Conservation (phyloP, 2,797 vertebrate genomes). For the Fringilla coelebs region DNA sequence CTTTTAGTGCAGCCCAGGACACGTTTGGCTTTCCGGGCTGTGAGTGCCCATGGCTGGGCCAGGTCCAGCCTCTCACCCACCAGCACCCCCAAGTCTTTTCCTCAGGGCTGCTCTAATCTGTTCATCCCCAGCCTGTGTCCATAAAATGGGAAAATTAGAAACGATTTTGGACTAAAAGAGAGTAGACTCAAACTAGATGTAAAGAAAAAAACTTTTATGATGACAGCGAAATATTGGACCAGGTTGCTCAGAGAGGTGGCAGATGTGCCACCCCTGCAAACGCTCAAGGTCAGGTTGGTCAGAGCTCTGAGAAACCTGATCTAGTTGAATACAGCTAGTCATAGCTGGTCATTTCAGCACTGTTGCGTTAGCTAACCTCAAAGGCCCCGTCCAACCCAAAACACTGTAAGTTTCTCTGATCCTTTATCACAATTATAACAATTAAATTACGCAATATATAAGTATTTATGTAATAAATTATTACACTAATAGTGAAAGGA, state of each 20-base stretch:
- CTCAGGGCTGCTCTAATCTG: no score
- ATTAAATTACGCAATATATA: not conserved
- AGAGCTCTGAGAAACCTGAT: not conserved
- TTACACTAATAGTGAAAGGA: not conserved
- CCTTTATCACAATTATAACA: not conserved
- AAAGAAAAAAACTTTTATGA: not conserved
- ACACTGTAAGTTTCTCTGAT: not conserved
- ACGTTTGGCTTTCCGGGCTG: no score
- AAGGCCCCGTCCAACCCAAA: not conserved
- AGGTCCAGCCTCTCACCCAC: no score
- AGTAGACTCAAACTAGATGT: not conserved
- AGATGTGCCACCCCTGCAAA: not conserved
- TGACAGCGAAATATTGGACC: not conserved
- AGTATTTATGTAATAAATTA: not conserved
- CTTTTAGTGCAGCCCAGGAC: no score
- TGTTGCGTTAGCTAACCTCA: not conserved
- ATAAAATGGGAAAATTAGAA: not conserved
- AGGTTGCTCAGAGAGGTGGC: not conserved
- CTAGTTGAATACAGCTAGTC: not conserved
- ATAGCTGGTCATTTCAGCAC: not conserved
- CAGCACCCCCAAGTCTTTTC: no score
- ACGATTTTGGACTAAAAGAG: not conserved
- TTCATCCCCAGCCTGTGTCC: no score
- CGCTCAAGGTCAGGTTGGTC: rapidly evolving
- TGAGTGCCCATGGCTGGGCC: no score